Base-by-base conservation (phyloP, 2,888 invertebrate species). In the Uropetala carovei region DNA sequence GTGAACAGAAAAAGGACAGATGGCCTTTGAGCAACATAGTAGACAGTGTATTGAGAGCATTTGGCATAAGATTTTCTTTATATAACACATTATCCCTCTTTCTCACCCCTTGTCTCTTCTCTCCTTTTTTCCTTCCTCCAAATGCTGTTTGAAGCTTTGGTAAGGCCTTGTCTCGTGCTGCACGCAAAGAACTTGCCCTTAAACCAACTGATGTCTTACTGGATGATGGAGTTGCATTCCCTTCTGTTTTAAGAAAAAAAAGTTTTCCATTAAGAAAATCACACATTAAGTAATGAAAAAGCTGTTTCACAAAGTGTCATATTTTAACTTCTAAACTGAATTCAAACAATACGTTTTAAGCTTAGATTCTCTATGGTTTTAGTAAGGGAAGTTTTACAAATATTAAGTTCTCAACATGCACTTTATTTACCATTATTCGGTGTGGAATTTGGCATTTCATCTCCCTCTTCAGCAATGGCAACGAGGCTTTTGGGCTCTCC, bases 401-500 rank as follows among this genome's bases (percentile, higher is more conserved):
- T 30, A 30, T 16, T 82, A 14, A 82, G 0, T 82, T 16, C 7
- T 81, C 10, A 81, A 7, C 22, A 7, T 81, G 5, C 30, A n/a
- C 22, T 4, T 27, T 27, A 27, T 27, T 27, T 75, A 75, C 75
- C 75, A 75, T 75, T 75, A 75, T 27, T 75, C 27, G 22, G 27
- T 27, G 14, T n/a, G 16, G 27, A 58, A 14, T 9, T 13, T 58
- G 22, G 86, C 68, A 14, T 95, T 92, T 96, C 94, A 95, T 97
- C 96, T 93, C 96, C 96, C 94, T 97, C 97, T 94, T 97, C 97
- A 0, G 96, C 96, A 93, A 97, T 97, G 0, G 97, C 96, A 85
- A 97, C 96, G 68, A 97, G 95, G 94, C 96, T 95, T 83, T 92
- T 92, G 8, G 92, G 68, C 16, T 91, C 92, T 68, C 75, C 60